Evolutionary conservation across 2,888 invertebrate genomes (phyloP).

Genomic region (Melanostoma mellinum): DNA sequence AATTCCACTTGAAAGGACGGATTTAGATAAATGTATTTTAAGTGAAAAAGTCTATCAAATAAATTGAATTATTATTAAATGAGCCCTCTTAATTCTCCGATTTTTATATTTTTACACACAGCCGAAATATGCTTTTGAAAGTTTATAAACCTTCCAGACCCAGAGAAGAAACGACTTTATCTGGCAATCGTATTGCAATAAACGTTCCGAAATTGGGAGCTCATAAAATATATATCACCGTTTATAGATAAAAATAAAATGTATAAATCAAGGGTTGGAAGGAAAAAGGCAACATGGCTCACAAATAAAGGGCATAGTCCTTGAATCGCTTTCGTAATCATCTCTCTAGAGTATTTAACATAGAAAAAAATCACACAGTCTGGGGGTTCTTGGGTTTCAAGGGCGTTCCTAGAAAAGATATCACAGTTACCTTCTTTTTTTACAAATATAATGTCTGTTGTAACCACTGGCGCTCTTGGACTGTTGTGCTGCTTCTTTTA

Average conservation of each 20-base stretch:
- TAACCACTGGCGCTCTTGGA: conserved; percentile 49
- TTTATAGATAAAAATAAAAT: conserved; percentile 33
- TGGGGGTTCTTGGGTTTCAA: conserved; percentile 33
- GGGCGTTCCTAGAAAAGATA: conserved; percentile 46
- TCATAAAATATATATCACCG: conserved; percentile 50
- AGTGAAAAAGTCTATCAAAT: too few relatives aligned
- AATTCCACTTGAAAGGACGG: too few relatives aligned
- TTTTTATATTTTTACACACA: too few relatives aligned
- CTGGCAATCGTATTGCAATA: not conserved
- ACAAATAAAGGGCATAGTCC: conserved; percentile 14
- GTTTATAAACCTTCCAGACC: not conserved
- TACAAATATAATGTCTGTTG: conserved; percentile 26
- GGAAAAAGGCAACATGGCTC: not conserved
- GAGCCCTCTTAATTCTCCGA: too few relatives aligned
- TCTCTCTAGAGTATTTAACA: conserved; percentile 8
- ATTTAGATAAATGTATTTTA: too few relatives aligned
- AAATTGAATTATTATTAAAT: too few relatives aligned
- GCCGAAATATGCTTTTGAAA: too few relatives aligned
- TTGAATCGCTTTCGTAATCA: conserved; percentile 15
- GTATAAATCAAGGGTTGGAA: conserved; percentile 25
- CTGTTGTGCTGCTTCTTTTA: not conserved
- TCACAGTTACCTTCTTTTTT: conserved; percentile 49
- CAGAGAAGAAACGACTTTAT: not conserved
- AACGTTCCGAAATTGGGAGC: not conserved
- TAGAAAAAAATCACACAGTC: conserved; percentile 22